These are phyloP conservation scores for Cheiracanthium punctorium DNA, from an alignment of 2,888 invertebrate species.

Conservation along the genomic window DNA sequence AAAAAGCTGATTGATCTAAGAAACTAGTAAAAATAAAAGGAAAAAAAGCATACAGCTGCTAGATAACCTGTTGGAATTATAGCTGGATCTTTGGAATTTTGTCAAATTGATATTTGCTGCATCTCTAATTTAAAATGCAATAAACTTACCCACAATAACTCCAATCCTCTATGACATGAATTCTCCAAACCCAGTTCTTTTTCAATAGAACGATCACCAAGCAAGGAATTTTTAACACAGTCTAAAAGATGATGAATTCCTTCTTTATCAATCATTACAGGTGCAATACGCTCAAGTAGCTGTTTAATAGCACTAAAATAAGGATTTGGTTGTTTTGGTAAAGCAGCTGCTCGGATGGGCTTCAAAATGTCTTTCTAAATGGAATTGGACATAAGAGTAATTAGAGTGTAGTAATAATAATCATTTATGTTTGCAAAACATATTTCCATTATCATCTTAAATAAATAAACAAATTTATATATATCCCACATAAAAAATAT, in stretches of 20 bases:
- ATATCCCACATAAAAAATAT: too few species aligned
- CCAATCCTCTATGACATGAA: slow-evolving; percentile 90
- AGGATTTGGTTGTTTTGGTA: slow-evolving; percentile 94
- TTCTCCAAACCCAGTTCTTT: slow-evolving; percentile 83
- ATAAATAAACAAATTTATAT: too few species aligned
- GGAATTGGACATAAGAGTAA: background rate
- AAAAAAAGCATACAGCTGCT: too few species aligned
- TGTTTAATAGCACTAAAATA: slow-evolving; percentile 97
- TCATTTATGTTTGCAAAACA: too few species aligned
- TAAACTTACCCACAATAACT: slow-evolving; percentile 84
- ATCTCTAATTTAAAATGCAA: too few species aligned
- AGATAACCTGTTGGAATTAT: too few species aligned
- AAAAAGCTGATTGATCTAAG: too few species aligned
- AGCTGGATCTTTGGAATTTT: too few species aligned
- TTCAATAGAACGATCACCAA: slow-evolving; percentile 71
- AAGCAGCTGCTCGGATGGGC: slow-evolving; percentile 86
- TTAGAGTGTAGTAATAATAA: too few species aligned
- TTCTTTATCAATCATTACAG: slow-evolving; percentile 95
- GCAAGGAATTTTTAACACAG: slow-evolving; percentile 70
- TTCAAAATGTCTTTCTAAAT: slow-evolving; percentile 84
- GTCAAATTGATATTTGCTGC: too few species aligned
- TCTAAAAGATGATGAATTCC: slow-evolving; percentile 77
- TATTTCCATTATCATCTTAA: too few species aligned
- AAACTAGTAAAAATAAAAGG: too few species aligned
- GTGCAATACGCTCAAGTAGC: slow-evolving; percentile 93